A percentile compares a stretch with the other conserved stretches of the same genome.
Evolutionary conservation across 2,797 vertebrate species (phyloP).

Genomic region (Sebastes flavidus): DNA sequence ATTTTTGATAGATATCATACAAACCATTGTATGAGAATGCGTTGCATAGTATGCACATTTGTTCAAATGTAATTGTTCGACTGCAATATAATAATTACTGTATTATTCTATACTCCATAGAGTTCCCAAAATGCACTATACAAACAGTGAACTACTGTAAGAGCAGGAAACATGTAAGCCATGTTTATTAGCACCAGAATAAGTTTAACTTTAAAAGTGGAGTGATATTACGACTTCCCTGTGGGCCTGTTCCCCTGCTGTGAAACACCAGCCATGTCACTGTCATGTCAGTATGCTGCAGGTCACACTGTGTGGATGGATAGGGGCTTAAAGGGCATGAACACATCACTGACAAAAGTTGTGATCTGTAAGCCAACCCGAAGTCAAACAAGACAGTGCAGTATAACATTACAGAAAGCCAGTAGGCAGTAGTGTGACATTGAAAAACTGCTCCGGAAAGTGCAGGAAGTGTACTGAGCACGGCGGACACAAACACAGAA

Average conservation of each 20-base stretch:
- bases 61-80: neutral
- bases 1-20: no score
- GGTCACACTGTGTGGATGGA: slow-evolving; percentile 55
- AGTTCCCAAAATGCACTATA: neutral
- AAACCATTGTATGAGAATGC: no score
- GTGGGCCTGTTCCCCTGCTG: slow-evolving; percentile 32
- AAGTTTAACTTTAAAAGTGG: neutral
- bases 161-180: neutral
- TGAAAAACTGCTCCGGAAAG: neutral
- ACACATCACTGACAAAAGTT: slow-evolving; percentile 63
- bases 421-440: neutral
- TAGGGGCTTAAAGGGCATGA: slow-evolving; percentile 56
- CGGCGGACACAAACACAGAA: slow-evolving; percentile 2
- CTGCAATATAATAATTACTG: neutral
- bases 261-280: slow-evolving; percentile 48
- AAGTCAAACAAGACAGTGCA: slow-evolving; percentile 34
- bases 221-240: slow-evolving; percentile 18
- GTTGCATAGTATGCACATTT: neutral
- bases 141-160: neutral
- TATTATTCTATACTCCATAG: neutral
- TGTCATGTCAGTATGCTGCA: slow-evolving; percentile 47
- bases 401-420: neutral
- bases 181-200: neutral
- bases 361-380: slow-evolving; percentile 47
- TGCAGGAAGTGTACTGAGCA: neutral